Percentiles rank a stretch among this genome's conserved stretches.
Evolutionary conservation across 30 jellyfish, hydroid and myxozoan genomes (phyloP).

Genomic region (Cassiopea andromeda): DNA sequence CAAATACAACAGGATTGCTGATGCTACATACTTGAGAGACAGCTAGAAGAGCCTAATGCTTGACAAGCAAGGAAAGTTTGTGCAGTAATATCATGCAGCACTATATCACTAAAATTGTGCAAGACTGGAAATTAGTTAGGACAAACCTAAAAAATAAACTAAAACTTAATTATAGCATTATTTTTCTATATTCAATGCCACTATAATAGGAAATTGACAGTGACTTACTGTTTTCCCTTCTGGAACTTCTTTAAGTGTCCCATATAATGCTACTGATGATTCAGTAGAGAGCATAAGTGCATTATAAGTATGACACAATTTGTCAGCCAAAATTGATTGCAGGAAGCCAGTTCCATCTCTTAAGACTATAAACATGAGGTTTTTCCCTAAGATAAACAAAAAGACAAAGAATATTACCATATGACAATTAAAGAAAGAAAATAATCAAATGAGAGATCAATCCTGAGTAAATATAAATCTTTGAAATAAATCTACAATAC

Average conservation of each 20-base stretch:
- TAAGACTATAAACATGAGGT: conserved; percentile 90
- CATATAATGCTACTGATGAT: conserved; percentile 91
- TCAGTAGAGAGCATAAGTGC: conserved; percentile 97
- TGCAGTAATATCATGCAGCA: too few species aligned
- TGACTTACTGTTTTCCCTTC: conserved; percentile 97
- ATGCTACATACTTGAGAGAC: too few species aligned
- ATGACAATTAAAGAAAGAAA: background rate
- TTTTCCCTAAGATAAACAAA: conserved; percentile 71
- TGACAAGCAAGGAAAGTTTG: too few species aligned
- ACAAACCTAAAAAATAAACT: background rate
- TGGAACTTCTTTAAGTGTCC: conserved; percentile 93
- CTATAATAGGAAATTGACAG: background rate
- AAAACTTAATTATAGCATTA: background rate
- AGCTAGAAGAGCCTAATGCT: too few species aligned
- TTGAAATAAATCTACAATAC: too few species aligned
- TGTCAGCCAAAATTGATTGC: conserved; percentile 93
- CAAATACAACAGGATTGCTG: background rate
- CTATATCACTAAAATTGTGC: too few species aligned
- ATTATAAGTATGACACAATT: conserved; percentile 91
- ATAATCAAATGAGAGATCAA: too few species aligned
- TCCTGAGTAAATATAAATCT: too few species aligned
- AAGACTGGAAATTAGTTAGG: too few species aligned
- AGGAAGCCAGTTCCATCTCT: conserved; percentile 99
- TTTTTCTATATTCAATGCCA: background rate
- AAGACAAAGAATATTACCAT: background rate